phyloP scores from a whole-genome alignment of 1,140 invertebrate species.

The Yoshiicerus persimilis region DNA sequence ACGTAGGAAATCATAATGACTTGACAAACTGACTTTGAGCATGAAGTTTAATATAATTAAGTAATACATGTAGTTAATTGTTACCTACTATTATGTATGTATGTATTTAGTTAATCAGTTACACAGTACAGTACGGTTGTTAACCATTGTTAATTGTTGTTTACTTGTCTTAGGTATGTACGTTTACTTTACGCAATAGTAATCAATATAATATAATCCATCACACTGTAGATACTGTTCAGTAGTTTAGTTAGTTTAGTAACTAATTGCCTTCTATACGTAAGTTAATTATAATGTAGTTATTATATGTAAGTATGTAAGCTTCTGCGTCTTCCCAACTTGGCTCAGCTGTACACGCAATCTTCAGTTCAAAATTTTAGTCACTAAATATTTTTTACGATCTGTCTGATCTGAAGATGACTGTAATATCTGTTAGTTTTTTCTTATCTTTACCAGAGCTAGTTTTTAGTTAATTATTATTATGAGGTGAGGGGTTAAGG shows the following conservation, averaged over 20 bases:
- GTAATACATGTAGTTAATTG: background rate
- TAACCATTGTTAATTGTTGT: background rate
- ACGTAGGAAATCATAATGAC: background rate
- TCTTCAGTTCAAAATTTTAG: slow-evolving; percentile 21
- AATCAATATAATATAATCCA: slow-evolving; percentile 15
- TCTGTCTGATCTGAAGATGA: slow-evolving; percentile 22
- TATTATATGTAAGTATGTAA: slow-evolving; percentile 19
- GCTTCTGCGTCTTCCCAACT: slow-evolving; percentile 20
- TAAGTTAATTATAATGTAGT: slow-evolving; percentile 18
- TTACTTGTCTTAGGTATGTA: background rate
- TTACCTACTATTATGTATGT: background rate
- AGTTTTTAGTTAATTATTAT: background rate
- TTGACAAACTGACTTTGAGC: slow-evolving; percentile 8
- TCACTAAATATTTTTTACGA: slow-evolving; percentile 22
- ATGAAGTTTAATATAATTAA: slow-evolving; percentile 16
- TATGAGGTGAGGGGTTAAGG: slow-evolving; percentile 9
- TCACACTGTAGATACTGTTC: slow-evolving; percentile 22
- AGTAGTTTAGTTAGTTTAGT: slow-evolving; percentile 1
- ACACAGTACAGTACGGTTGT: background rate
- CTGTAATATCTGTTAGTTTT: background rate
- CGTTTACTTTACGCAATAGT: background rate
- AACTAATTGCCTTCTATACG: background rate
- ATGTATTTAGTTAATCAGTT: background rate
- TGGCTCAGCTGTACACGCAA: slow-evolving; percentile 17
- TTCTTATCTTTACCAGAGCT: background rate